Evolutionary conservation across 2,797 vertebrate species (phyloP).

Genomic region (Momotus momota): DNA sequence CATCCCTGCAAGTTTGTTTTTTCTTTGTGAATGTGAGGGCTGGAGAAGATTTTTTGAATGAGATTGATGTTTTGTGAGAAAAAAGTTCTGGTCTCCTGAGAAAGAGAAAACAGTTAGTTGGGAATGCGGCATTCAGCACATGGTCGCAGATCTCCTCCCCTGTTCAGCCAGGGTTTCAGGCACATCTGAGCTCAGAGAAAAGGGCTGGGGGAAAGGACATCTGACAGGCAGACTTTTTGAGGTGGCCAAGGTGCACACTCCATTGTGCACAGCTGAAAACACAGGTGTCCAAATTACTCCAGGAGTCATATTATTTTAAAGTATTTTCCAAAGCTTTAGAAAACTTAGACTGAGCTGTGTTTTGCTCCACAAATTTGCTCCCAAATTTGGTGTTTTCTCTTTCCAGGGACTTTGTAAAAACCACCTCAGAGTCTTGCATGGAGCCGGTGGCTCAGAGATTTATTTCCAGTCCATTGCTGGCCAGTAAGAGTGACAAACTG

Average conservation of each 20-base stretch:
- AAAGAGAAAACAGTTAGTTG: background rate
- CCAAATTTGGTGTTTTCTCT: background rate
- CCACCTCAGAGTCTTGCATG: accelerated
- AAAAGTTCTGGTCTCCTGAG: background rate
- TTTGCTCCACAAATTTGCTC: background rate
- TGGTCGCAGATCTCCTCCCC: background rate
- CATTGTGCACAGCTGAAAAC: background rate
- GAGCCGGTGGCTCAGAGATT: background rate
- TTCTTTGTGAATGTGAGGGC: background rate
- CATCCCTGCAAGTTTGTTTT: background rate
- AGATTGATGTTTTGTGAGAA: background rate
- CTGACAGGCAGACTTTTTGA: background rate
- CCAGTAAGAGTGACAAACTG: background rate
- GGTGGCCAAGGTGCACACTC: accelerated
- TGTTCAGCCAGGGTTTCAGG: background rate
- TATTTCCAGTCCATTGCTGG: background rate
- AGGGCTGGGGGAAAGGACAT: background rate
- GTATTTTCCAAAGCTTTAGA: background rate
- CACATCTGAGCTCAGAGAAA: background rate
- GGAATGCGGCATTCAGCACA: background rate
- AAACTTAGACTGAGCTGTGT: background rate
- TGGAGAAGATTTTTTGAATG: background rate
- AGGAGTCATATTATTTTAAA: background rate
- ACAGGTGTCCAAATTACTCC: background rate
- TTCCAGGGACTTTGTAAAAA: background rate